Percentiles rank a stretch among this genome's conserved stretches.
Evolutionary conservation across 1,140 invertebrate species (phyloP).

Genomic region (Nephila pilipes): DNA sequence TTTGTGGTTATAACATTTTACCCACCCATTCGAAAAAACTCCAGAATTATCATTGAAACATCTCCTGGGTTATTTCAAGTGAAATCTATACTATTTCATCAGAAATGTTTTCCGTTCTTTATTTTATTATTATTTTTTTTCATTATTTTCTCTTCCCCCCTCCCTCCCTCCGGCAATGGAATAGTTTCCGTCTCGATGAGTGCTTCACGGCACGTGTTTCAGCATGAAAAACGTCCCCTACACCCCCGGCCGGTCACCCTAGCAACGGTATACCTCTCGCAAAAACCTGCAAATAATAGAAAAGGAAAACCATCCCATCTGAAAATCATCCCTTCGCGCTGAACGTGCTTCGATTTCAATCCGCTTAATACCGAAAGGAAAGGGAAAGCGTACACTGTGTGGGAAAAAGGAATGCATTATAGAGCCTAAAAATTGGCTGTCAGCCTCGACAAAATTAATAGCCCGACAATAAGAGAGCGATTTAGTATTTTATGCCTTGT

Average conservation of each 20-base stretch:
- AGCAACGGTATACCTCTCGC: background rate
- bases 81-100: too few relatives aligned
- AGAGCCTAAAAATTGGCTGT: slow-evolving; percentile 67
- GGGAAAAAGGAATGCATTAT: slow-evolving; percentile 23
- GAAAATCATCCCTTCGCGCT: slow-evolving; percentile 32
- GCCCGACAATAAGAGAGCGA: slow-evolving; percentile 67
- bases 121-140: background rate
- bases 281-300: slow-evolving; percentile 23
- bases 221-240: slow-evolving; percentile 20
- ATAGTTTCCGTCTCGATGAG: slow-evolving; percentile 21
- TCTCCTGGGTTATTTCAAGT: too few relatives aligned
- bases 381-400: background rate
- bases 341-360: slow-evolving; percentile 37
- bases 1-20: too few relatives aligned
- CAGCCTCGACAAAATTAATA: slow-evolving; percentile 62
- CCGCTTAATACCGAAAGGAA: slow-evolving; percentile 12
- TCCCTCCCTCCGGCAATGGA: background rate
- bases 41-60: too few relatives aligned
- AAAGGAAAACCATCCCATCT: slow-evolving; percentile 36
- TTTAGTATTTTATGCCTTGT: slow-evolving; percentile 71
- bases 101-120: background rate
- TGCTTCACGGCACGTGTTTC: slow-evolving; percentile 1
- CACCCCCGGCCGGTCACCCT: background rate
- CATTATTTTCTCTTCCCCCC: background rate
- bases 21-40: too few relatives aligned